phyloP scores from a whole-genome alignment of 2,113 vertebrate genomes.

The Syrmaticus mikado region DNA sequence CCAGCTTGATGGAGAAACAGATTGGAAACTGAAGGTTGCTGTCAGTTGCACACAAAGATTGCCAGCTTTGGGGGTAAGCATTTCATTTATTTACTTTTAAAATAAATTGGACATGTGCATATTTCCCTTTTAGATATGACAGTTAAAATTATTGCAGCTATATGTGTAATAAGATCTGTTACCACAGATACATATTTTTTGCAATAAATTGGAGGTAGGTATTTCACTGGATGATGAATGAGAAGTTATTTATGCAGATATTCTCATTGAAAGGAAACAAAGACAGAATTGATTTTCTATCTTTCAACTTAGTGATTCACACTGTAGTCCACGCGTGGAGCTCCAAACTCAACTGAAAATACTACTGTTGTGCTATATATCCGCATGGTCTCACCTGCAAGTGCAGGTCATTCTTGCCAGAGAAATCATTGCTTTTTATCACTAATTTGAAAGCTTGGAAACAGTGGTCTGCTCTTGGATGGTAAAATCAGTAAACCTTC shows the following conservation, averaged over 20 bases:
- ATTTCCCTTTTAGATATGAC: background rate
- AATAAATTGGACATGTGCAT: background rate
- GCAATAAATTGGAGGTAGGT: background rate
- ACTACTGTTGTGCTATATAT: background rate
- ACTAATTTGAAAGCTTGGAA: background rate
- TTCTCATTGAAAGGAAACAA: background rate
- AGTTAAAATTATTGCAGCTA: background rate
- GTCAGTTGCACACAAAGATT: conserved; percentile 94
- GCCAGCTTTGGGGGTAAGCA: conserved; percentile 90
- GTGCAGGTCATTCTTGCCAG: background rate
- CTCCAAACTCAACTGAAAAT: background rate
- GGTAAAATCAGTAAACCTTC: background rate
- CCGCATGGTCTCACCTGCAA: background rate
- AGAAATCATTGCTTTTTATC: background rate
- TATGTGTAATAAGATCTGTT: background rate
- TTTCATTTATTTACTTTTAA: background rate
- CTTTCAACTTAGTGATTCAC: background rate
- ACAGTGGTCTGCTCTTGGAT: background rate
- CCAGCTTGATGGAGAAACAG: conserved; percentile 97
- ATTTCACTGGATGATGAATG: background rate
- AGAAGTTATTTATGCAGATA: background rate
- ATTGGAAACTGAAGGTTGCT: conserved; percentile 97
- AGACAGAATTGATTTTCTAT: background rate
- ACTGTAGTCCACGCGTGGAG: background rate
- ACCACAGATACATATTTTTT: background rate